Conservation (phyloP, 2,888 invertebrate species). For the Philopedon plagiatum region DNA sequence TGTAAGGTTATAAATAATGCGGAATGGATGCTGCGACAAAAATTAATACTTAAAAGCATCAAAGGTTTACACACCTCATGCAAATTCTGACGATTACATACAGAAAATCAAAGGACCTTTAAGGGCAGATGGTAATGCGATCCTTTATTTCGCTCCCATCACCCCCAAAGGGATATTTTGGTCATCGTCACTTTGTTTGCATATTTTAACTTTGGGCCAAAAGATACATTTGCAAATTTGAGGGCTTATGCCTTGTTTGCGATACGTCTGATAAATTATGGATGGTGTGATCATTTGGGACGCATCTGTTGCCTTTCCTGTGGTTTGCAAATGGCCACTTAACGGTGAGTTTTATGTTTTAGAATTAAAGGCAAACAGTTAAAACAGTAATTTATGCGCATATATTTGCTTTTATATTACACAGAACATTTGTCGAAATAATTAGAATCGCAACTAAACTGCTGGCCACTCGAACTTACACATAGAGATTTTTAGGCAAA, state of each 20-base stretch:
- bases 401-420: neutral
- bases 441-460: too few relatives aligned
- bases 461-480: too few relatives aligned
- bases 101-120: constrained; percentile 16
- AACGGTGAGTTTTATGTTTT: constrained; percentile 6
- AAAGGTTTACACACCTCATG: constrained; percentile 14
- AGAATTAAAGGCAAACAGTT: constrained; percentile 13
- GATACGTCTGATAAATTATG: constrained; percentile 32
- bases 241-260: constrained; percentile 17
- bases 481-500: too few relatives aligned
- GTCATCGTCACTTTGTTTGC: constrained; percentile 33
- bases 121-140: constrained; percentile 16
- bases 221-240: constrained; percentile 39
- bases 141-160: constrained; percentile 17
- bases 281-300: constrained; percentile 24
- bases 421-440: too few relatives aligned
- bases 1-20: constrained; percentile 1
- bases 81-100: constrained; percentile 10
- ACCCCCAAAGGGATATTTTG: constrained; percentile 26
- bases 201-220: constrained; percentile 30
- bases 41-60: constrained; percentile 14
- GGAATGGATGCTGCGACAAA: neutral
- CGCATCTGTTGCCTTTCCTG: constrained; percentile 27
- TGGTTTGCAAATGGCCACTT: constrained; percentile 26
- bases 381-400: constrained; percentile 13